These are phyloP conservation scores for Oryzias melastigma DNA, from an alignment of 2,113 vertebrate genomes.

Conservation along the genomic window DNA sequence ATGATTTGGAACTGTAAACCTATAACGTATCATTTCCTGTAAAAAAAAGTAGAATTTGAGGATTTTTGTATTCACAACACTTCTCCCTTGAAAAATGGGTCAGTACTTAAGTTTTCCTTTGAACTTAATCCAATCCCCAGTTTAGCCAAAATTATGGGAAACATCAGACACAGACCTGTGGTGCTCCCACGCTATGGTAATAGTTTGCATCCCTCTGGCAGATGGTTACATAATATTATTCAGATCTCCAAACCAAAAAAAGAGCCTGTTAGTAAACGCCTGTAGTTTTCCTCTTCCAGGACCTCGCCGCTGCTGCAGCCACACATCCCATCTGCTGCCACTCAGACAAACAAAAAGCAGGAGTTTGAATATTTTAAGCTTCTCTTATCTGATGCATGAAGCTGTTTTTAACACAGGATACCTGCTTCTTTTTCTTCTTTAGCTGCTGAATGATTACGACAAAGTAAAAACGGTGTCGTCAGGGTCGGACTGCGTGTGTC, in stretches of 20 bases:
- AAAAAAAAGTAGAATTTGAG: background rate
- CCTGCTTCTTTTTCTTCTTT: slow-evolving; percentile 10
- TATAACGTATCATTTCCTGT: background rate
- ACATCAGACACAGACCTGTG: slow-evolving; percentile 16
- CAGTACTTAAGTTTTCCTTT: slow-evolving; percentile 12
- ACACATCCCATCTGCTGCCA: slow-evolving; percentile 10
- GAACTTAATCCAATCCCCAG: slow-evolving; percentile 21
- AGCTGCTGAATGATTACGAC: slow-evolving; percentile 91
- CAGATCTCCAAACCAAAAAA: slow-evolving; percentile 52
- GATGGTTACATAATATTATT: slow-evolving; percentile 53
- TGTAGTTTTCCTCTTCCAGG: slow-evolving; percentile 18
- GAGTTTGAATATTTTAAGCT: background rate
- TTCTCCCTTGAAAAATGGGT: background rate
- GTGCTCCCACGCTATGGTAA: slow-evolving; percentile 3
- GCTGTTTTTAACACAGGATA: background rate
- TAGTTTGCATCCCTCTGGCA: slow-evolving; percentile 36
- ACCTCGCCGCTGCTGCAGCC: slow-evolving; percentile 36
- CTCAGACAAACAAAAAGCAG: no score
- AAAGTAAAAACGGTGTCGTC: slow-evolving; percentile 93
- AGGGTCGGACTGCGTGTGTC: slow-evolving; percentile 87
- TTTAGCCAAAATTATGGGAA: slow-evolving; percentile 19
- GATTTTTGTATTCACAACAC: slow-evolving; percentile 2
- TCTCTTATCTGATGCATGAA: background rate
- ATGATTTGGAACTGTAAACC: slow-evolving; percentile 8
- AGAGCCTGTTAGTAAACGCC: slow-evolving; percentile 31